Conservation (phyloP, 2,113 vertebrate genomes). For the Odocoileus hemionus region DNA sequence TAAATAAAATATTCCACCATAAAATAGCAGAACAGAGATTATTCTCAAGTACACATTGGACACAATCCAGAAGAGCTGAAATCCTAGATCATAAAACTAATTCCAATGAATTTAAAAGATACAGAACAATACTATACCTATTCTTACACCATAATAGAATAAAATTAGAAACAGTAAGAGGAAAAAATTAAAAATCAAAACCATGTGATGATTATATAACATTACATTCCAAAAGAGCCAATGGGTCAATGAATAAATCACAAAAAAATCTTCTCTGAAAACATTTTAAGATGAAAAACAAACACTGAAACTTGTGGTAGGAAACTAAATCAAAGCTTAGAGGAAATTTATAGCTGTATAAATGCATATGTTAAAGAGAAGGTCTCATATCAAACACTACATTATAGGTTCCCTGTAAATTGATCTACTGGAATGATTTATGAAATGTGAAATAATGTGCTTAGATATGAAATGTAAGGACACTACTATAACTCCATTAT, state of each 20-base stretch:
- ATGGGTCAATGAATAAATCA: not conserved
- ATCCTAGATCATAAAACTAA: not conserved
- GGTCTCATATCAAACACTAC: not conserved
- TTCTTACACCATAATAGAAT: not conserved
- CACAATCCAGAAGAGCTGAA: not conserved
- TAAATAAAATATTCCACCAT: not conserved
- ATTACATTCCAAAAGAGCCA: not conserved
- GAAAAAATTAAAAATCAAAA: not conserved
- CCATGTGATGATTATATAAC: not conserved
- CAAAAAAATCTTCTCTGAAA: not conserved
- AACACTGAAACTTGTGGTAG: not conserved
- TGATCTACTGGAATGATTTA: not conserved
- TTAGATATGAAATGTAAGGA: not conserved
- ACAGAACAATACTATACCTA: not conserved
- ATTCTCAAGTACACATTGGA: not conserved
- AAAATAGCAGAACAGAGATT: not conserved
- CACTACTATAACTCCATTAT: not conserved
- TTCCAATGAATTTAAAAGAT: not conserved
- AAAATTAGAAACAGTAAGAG: not conserved
- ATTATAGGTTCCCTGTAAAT: not conserved
- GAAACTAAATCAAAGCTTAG: not conserved
- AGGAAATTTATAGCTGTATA: not conserved
- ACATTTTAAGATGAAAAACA: not conserved
- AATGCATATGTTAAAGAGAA: not conserved
- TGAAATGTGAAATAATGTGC: not conserved